Percentiles rank a stretch among this genome's conserved stretches.
Conservation (phyloP, 2,797 vertebrate species). For the Halcyon badia region DNA sequence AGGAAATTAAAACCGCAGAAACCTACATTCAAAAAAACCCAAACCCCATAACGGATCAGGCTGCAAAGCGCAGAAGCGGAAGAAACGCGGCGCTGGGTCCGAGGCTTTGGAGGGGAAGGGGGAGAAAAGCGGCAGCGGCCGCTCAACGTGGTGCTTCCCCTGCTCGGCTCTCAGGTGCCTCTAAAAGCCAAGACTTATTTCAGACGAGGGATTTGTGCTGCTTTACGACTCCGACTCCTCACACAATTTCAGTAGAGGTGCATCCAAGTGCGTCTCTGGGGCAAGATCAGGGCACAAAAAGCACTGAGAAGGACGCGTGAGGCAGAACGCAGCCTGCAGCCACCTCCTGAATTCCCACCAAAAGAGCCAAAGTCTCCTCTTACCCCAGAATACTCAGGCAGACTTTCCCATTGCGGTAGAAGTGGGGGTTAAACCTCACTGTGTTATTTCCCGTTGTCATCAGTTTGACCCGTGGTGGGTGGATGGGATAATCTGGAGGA, state of each 20-base stretch:
- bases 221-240: not conserved
- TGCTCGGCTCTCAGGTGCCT: not conserved
- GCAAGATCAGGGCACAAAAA: not conserved
- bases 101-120: not conserved
- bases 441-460: constrained; percentile 99
- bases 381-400: constrained; percentile 99
- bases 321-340: not conserved
- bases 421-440: constrained; percentile 99
- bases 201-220: not conserved
- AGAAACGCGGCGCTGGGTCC: not conserved
- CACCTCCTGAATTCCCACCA: not conserved
- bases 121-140: not conserved
- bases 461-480: constrained; percentile 96
- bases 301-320: not conserved
- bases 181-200: not conserved
- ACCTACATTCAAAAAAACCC: not conserved
- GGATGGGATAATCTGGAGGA: constrained; percentile 98
- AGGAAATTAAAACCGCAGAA: constrained; percentile 19
- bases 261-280: not conserved
- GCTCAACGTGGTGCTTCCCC: not conserved
- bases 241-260: not conserved
- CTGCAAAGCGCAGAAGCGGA: not conserved
- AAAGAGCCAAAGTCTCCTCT: constrained; percentile 74
- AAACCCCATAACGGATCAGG: not conserved
- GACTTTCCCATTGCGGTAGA: constrained; percentile 99